Conservation (phyloP, 2,113 vertebrate species). For the Baryphthengus martii region DNA sequence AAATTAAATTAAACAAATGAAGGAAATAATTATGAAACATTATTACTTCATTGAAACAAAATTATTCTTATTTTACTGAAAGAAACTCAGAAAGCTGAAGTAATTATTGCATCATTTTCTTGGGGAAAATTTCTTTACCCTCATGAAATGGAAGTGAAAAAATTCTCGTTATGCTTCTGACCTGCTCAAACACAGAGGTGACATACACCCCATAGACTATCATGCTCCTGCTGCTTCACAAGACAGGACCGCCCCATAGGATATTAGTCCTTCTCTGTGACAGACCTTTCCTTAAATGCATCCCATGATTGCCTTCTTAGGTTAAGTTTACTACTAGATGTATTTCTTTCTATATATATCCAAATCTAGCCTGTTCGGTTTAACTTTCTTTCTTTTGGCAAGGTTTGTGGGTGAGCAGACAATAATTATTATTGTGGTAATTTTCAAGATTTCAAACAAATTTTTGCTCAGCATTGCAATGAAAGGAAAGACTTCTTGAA, state of each 20-base stretch:
- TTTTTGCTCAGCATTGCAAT: background rate
- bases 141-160: background rate
- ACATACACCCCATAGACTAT: accelerated
- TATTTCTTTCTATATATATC: background rate
- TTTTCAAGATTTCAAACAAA: background rate
- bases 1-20: background rate
- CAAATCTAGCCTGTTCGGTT: background rate
- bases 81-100: background rate
- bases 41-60: background rate
- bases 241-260: background rate
- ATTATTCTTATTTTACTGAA: background rate
- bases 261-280: background rate
- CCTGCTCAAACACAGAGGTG: background rate
- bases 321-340: background rate
- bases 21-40: background rate
- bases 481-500: background rate
- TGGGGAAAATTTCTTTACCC: background rate
- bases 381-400: background rate
- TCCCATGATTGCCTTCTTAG: accelerated
- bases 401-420: background rate
- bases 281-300: background rate
- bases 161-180: background rate
- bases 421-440: background rate
- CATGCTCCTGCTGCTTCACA: background rate
- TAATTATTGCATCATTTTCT: background rate